These are phyloP conservation scores for Drosophila borealis DNA, from an alignment of 2,888 invertebrate genomes.

Conservation along the genomic window DNA sequence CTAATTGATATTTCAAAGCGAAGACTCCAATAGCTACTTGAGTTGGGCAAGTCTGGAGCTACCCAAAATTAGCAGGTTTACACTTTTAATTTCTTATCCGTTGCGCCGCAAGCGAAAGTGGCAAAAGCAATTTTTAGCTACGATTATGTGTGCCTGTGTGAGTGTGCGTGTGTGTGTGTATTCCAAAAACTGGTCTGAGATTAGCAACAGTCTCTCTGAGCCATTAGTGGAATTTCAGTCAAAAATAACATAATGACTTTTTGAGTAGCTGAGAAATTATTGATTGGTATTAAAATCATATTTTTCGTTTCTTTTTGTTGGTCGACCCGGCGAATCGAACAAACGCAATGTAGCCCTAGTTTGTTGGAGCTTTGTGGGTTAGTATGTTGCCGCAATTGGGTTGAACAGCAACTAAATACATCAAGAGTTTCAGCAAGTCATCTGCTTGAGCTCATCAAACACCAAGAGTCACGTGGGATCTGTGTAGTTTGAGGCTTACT, in stretches of 20 bases:
- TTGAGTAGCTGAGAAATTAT: slow-evolving; percentile 73
- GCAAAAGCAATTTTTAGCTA: slow-evolving; percentile 10
- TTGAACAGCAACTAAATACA: slow-evolving; percentile 26
- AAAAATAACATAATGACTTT: slow-evolving; percentile 65
- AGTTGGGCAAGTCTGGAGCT: slow-evolving; percentile 27
- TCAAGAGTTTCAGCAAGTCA: slow-evolving; percentile 42
- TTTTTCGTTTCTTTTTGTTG: slow-evolving; percentile 14
- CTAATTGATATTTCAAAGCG: slow-evolving; percentile 69
- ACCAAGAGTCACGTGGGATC: slow-evolving; percentile 7
- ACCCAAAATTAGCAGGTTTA: slow-evolving; percentile 63
- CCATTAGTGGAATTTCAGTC: slow-evolving; percentile 48
- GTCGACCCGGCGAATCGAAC: slow-evolving; percentile 31
- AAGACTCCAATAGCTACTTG: slow-evolving; percentile 5
- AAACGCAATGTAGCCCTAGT: slow-evolving; percentile 37
- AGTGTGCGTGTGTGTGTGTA: neutral
- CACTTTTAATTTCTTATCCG: slow-evolving; percentile 71
- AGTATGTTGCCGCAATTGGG: slow-evolving; percentile 47
- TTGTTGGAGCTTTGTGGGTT: slow-evolving; percentile 50
- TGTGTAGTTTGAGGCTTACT: slow-evolving; percentile 11
- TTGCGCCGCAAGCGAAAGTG: slow-evolving; percentile 70
- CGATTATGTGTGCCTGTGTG: neutral
- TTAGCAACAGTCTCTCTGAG: slow-evolving; percentile 28
- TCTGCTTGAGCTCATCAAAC: slow-evolving; percentile 17
- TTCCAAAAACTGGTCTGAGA: slow-evolving; percentile 24
- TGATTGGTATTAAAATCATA: slow-evolving; percentile 55